A percentile compares a stretch with the other conserved stretches of the same genome.
These are phyloP conservation scores for Amphiura filiformis DNA, from an alignment of 35 echinoderm and acorn worm genomes.

Conservation along the genomic window DNA sequence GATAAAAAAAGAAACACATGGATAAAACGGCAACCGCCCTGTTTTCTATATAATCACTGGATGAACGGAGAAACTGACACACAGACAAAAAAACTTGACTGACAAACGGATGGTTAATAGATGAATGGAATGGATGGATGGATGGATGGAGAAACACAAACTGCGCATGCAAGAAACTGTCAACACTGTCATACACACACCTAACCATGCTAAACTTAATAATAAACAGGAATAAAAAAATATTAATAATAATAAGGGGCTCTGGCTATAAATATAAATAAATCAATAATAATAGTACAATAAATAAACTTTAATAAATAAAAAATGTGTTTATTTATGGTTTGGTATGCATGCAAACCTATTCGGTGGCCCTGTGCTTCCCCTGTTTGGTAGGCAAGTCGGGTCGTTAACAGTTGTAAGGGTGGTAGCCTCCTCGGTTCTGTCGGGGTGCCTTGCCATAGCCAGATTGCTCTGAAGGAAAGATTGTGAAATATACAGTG, in stretches of 20 bases:
- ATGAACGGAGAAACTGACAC: neutral
- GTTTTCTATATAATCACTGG: neutral
- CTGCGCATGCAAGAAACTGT: neutral
- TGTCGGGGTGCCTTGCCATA: neutral
- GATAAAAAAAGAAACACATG: neutral
- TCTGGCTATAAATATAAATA: neutral
- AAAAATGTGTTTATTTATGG: too few species aligned
- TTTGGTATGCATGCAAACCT: constrained; percentile 13
- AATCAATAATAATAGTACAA: neutral
- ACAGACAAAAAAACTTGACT: neutral
- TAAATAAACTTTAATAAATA: neutral
- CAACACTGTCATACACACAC: neutral
- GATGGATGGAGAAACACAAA: neutral
- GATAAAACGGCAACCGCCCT: neutral
- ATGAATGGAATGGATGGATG: neutral
- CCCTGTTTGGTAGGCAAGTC: neutral
- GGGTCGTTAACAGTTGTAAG: neutral
- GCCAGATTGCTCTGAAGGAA: constrained; percentile 10
- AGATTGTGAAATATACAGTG: constrained; percentile 5
- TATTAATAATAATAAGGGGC: too few species aligned
- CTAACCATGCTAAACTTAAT: neutral
- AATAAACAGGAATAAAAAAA: neutral
- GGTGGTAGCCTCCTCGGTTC: neutral
- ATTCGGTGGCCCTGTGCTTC: neutral
- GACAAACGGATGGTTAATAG: neutral